These are phyloP conservation scores for Plusia festucae DNA, from an alignment of 2,888 invertebrate species.

Conservation along the genomic window DNA sequence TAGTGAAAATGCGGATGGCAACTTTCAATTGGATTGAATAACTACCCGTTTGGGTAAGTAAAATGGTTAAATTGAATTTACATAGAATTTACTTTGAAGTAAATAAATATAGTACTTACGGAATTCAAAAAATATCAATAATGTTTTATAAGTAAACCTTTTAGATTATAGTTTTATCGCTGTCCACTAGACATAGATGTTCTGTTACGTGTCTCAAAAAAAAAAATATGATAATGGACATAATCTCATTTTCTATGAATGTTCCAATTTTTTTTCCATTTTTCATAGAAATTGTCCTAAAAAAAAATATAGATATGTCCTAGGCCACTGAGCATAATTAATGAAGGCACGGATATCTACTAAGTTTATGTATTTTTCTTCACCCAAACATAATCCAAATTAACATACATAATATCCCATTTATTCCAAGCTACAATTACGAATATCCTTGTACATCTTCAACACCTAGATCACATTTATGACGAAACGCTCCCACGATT, in stretches of 20 bases:
- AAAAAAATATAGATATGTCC: no score
- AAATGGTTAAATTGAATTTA: background rate
- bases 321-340: no score
- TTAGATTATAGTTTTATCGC: no score
- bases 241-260: no score
- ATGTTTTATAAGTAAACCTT: background rate
- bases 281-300: no score
- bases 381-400: no score
- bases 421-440: background rate
- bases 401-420: background rate
- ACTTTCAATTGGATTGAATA: constrained; percentile 30
- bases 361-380: background rate
- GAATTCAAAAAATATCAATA: background rate
- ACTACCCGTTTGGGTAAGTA: constrained; percentile 12
- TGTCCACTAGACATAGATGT: no score
- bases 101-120: background rate
- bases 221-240: no score
- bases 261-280: no score
- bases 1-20: constrained; percentile 33
- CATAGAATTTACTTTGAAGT: background rate
- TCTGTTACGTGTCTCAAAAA: no score
- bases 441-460: constrained; percentile 16
- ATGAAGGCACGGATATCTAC: no score
- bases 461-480: constrained; percentile 33
- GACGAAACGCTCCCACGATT: constrained; percentile 58